Evolutionary conservation across 1,140 invertebrate species (phyloP), one percentile per base, ranked within the genome.

Genomic region (Rhyacophila brunnea): DNA sequence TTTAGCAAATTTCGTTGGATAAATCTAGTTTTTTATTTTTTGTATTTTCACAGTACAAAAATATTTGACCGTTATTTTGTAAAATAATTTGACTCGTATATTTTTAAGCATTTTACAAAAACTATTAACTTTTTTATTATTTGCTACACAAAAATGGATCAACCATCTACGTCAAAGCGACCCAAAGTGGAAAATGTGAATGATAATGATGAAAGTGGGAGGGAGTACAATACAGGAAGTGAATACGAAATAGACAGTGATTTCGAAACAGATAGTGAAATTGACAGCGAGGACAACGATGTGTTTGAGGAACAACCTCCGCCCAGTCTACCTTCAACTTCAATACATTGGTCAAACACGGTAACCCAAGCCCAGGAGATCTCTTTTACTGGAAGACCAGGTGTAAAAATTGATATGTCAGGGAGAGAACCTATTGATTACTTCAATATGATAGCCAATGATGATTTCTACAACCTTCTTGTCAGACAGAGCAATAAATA

Each of bases 401-500:
- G 43, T 13, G 11, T 15, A 3, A 44, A 44, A 44, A 11, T 44
- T 4, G 17, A 44, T 18, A 44, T 44, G 9, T 9, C n/a, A 44
- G 15, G 43, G 43, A 44, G 43, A 44, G 43, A 44, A 44, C 43
- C 43, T 15, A 44, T 44, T 44, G 34, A 35, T 35, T 35, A 35
- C 34, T 35, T 35, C 34, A 35, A 35, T 35, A 6, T 35, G n/a
- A 7, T 44, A 44, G 43, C 43, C n/a, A 18, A 44, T 44, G 43
- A 44, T 18, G 43, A 44, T 11, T 44, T 44, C 15, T 44, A 44
- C 20, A 44, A 44, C 9, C 43, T 44, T 15, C 4, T 18, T 15
- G 43, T 44, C 43, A 18, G 6, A 15, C 43, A 44, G 43, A 18
- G 43, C 43, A 44, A 44, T 35, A 7, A 7, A n/a, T 35, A 35